phyloP scores from a whole-genome alignment of 2,888 invertebrate species.

The Protula sp. region DNA sequence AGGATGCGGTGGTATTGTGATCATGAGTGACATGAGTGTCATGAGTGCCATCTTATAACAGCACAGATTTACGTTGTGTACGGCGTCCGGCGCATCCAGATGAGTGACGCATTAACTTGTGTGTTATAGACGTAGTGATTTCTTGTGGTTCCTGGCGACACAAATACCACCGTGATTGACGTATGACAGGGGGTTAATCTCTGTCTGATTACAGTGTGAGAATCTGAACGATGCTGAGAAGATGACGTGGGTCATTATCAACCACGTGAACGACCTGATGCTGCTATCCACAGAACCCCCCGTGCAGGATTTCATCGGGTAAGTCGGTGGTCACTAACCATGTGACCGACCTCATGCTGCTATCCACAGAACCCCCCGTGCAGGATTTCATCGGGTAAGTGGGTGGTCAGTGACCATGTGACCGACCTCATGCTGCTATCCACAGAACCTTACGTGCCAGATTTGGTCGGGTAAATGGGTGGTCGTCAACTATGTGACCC shows the following conservation, averaged over 20 bases:
- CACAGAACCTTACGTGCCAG: constrained; percentile 64
- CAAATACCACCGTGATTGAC: too few relatives aligned
- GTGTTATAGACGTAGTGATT: too few relatives aligned
- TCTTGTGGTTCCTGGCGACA: too few relatives aligned
- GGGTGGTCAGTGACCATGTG: constrained; percentile 66
- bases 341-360: constrained; percentile 64
- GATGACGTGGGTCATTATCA: constrained; percentile 71
- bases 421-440: constrained; percentile 64
- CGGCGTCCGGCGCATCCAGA: too few relatives aligned
- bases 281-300: constrained; percentile 64
- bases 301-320: constrained; percentile 62
- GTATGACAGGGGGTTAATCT: too few relatives aligned
- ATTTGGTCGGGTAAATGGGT: constrained; percentile 59
- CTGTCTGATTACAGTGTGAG: constrained; percentile 51
- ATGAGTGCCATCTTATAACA: too few relatives aligned
- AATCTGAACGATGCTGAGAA: constrained; percentile 69
- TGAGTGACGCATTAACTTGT: too few relatives aligned
- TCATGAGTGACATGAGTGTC: too few relatives aligned
- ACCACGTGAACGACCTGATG: constrained; percentile 66
- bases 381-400: constrained; percentile 59
- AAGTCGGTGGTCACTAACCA: constrained; percentile 64
- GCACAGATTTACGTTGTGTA: too few relatives aligned
- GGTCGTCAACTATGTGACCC: constrained; percentile 67
- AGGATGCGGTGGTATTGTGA: too few relatives aligned
- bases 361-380: constrained; percentile 65